Base-by-base conservation (phyloP, 2,797 vertebrate species). In the Enteromius unitaeniatus region DNA sequence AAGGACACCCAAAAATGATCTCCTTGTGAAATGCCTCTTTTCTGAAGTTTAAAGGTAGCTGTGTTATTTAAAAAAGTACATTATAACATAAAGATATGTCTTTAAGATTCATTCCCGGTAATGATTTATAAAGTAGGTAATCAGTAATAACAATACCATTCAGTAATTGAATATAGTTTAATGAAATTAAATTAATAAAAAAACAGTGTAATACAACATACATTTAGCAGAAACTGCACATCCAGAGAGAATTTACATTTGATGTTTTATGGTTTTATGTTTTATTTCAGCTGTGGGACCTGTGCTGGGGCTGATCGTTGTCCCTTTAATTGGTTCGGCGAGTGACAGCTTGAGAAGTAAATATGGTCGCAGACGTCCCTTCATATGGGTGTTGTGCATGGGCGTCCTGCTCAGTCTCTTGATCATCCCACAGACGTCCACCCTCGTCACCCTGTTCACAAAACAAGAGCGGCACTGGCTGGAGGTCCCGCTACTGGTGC, bases 371-470 rank as follows among this genome's bases (percentile, higher is more conserved):
- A 93, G 96, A 4, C 90, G 96, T 3, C 96, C 96, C 5, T 97
- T 97, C 91, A 97, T 97, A 89, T 97, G 96, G 96, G 45, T 89
- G 21, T 90, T 97, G 65, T 95, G 96, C 51, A 86, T 94, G 70
- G 96, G 96, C 0, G 94, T 97, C 23, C 90, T 97, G 78, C 90
- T 96, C 55, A 94, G 95, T 89, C 95, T 96, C 21, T 89, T 96
- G 0, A 78, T 96, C 19, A 96, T 97, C 88, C 95, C 95, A 0
- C 94, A 94, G 0, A 93, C 94, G 1, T 68, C 92, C 86, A 86
- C 86, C 81, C 91, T 97, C 86, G 95, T 95, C 0, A 45, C 67
- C 26, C 89, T 85, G 88, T 93, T 58, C 86, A 94, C 0, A 85
- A 89, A 85, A 86, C 84, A 15, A 0, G 15, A 92, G 26, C 0